phyloP scores from a whole-genome alignment of 2,113 vertebrate genomes.

The Ageneiosus marmoratus region DNA sequence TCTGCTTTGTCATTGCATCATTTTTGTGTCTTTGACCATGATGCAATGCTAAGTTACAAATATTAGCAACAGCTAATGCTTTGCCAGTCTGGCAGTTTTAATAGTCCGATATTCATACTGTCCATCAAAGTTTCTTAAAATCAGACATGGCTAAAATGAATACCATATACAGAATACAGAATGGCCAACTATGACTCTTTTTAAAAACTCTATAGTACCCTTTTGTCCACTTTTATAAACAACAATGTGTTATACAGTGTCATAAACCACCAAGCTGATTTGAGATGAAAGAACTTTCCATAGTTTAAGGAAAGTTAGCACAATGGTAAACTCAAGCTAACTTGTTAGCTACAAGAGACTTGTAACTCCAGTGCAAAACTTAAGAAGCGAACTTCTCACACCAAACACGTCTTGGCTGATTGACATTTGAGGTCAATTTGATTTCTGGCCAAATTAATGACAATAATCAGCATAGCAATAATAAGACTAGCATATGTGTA shows the following conservation, averaged over 20 bases:
- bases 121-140: too few species aligned
- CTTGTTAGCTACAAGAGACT: not conserved
- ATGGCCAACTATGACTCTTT: not conserved
- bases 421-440: not conserved
- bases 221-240: not conserved
- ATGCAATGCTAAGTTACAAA: not conserved
- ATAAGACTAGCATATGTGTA: not conserved
- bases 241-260: not conserved
- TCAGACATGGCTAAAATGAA: too few species aligned
- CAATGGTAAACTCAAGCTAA: not conserved
- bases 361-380: not conserved
- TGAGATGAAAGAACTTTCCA: not conserved
- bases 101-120: too few species aligned
- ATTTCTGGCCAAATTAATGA: not conserved
- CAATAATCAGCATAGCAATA: not conserved
- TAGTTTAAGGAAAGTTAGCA: not conserved
- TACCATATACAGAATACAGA: too few species aligned
- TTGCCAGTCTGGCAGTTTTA: not conserved
- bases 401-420: not conserved
- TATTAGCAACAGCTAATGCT: not conserved
- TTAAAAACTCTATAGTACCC: not conserved
- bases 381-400: not conserved
- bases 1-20: not conserved
- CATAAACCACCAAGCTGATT: not conserved
- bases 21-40: not conserved